Conservation (phyloP, 2,797 vertebrate species). For the Xiphophorus birchmanni region DNA sequence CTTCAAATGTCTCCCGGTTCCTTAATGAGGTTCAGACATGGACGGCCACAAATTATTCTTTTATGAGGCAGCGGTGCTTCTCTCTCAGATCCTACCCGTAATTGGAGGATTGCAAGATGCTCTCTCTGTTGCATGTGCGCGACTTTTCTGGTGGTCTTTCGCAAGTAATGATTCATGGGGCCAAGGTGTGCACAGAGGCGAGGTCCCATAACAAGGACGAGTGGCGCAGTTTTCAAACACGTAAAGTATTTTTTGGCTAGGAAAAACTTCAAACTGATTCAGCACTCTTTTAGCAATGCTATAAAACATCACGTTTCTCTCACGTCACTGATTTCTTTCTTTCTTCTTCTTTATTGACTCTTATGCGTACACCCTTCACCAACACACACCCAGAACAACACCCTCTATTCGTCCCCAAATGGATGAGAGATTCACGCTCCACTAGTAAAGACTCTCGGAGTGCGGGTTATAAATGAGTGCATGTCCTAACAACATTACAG, state of each 20-base stretch:
- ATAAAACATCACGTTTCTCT: conserved; percentile 46
- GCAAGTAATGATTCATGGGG: conserved; percentile 66
- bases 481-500: conserved; percentile 73
- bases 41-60: conserved; percentile 37
- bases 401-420: conserved; percentile 73
- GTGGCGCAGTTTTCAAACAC: conserved; percentile 44
- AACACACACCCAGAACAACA: conserved; percentile 48
- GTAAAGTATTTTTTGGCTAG: conserved; percentile 35
- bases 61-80: conserved; percentile 3
- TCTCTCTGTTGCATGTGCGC: conserved; percentile 21
- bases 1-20: conserved; percentile 42
- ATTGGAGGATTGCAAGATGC: conserved; percentile 37
- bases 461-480: conserved; percentile 79
- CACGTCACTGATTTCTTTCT: conserved; percentile 18
- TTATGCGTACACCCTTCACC: conserved; percentile 14
- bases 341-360: conserved; percentile 16
- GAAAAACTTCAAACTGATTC: conserved; percentile 38
- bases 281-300: conserved; percentile 41
- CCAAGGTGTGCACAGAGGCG: conserved; percentile 67
- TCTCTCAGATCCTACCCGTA: conserved; percentile 24
- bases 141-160: conserved; percentile 34
- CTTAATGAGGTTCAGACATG: conserved; percentile 47
- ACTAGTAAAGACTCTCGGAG: conserved; percentile 66
- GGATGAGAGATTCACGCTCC: conserved; percentile 68
- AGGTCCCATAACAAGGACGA: conserved; percentile 66